A percentile compares a stretch with the other conserved stretches of the same genome.
These are phyloP conservation scores for Conomelus anceps DNA, from an alignment of 2,888 invertebrate genomes.

Conservation along the genomic window DNA sequence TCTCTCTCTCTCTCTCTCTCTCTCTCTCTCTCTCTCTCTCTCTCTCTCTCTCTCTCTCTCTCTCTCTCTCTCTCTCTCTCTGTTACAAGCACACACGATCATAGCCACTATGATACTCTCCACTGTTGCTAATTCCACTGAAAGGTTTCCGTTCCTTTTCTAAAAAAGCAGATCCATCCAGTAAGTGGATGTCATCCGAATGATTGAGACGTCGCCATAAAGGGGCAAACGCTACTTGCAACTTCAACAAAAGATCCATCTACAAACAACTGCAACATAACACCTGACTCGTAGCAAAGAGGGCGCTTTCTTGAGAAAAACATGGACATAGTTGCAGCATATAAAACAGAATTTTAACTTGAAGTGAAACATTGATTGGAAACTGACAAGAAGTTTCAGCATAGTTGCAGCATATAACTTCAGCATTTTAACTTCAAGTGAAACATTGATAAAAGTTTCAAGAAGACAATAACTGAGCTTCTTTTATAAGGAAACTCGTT, in stretches of 20 bases:
- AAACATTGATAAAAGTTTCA: too few species aligned
- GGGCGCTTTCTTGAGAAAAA: not conserved
- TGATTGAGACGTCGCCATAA: not conserved
- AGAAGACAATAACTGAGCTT: too few species aligned
- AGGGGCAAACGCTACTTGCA: not conserved
- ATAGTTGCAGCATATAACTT: too few species aligned
- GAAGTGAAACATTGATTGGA: too few species aligned
- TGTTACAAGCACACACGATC: too few species aligned
- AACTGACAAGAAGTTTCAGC: too few species aligned
- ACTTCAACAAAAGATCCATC: not conserved
- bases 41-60: not conserved
- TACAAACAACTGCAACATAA: not conserved
- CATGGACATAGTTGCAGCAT: not conserved
- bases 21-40: not conserved
- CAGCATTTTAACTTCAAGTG: too few species aligned
- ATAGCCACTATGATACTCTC: not conserved
- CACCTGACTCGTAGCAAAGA: not conserved
- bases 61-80: not conserved
- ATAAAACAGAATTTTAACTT: too few species aligned
- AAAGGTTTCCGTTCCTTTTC: not conserved
- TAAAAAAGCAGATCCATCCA: not conserved
- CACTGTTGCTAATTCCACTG: not conserved
- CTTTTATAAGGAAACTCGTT: too few species aligned
- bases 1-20: not conserved
- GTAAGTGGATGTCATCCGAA: not conserved